Base-by-base conservation (phyloP, 2,797 vertebrate genomes). In the Gymnoscopelus microlampas region DNA sequence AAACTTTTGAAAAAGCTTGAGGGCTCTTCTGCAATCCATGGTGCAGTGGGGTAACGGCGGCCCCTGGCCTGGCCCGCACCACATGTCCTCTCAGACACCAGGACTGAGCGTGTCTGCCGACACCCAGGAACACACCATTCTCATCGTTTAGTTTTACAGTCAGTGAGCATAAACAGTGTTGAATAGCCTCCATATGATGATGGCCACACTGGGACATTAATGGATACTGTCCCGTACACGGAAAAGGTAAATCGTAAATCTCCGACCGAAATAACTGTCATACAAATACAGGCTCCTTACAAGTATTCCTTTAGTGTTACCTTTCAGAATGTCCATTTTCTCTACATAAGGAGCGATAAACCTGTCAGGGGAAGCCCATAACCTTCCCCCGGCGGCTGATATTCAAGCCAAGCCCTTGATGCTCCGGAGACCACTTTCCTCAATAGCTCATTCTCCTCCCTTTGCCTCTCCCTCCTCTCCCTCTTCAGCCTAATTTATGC, bases 331-430 rank as follows among this genome's bases (percentile, higher is more conserved):
- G 29, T 32, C 13, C 50, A 7, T 49, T 8, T 13, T 23, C n/a
- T 56, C 39, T 66, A 49, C 65, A 49, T 29, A 12, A 2, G 19
- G 63, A 13, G 48, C 53, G 35, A 64, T 55, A 70, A 70, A 75
- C 23, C 23, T 75, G 39, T 61, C 62, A 56, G 24, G 19, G 5
- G 23, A 47, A 39, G 35, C 47, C 19, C n/a, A 54, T 65, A 35
- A 49, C 19, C 11, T 48, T 53, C 63, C n/a, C 32, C 14, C 9
- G 13, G 39, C 50, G 48, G 58, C 49, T 70, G 61, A 59, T 65
- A 32, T 19, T 61, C 39, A 61, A 65, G 44, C 49, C 55, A 64
- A 35, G 23, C 44, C 39, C 62, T 39, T 10, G 35, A 60, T 24
- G 23, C 67, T 70, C 51, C 24, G 24, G 39, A 59, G 53, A 53